Conservation (phyloP, 2,888 invertebrate species). For the Drosophila recens region DNA sequence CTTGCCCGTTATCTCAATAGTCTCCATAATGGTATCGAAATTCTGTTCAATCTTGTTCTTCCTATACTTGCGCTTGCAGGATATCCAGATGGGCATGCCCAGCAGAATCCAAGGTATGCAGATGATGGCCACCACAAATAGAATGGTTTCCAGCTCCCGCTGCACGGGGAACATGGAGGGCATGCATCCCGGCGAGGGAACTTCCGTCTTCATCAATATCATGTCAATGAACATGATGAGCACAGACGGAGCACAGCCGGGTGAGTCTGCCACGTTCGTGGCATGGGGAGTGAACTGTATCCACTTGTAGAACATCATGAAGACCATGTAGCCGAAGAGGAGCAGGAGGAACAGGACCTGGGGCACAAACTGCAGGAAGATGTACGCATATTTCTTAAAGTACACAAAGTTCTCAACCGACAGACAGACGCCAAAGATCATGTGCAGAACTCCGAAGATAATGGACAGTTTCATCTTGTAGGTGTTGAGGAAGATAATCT, state of each 20-base stretch:
- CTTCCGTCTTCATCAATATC: constrained; percentile 88
- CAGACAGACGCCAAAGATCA: constrained; percentile 96
- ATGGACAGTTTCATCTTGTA: constrained; percentile 98
- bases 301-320: constrained; percentile 97
- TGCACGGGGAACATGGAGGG: constrained; percentile 90
- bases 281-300: constrained; percentile 87
- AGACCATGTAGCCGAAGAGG: constrained; percentile 95
- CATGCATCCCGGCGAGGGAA: constrained; percentile 85
- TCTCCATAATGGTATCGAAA: constrained; percentile 66
- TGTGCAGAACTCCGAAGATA: constrained; percentile 95
- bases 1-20: constrained; percentile 73
- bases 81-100: constrained; percentile 94
- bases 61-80: constrained; percentile 84
- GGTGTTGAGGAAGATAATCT: constrained; percentile 96
- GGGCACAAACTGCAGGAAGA: constrained; percentile 94
- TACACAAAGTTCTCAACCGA: constrained; percentile 91
- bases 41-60: constrained; percentile 25
- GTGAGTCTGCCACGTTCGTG: constrained; percentile 74
- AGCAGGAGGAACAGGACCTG: constrained; percentile 94
- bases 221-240: constrained; percentile 92
- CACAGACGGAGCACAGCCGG: constrained; percentile 90
- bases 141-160: constrained; percentile 89
- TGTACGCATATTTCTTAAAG: constrained; percentile 89
- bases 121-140: constrained; percentile 91
- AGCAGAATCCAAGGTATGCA: constrained; percentile 97